Conservation (phyloP, 1,140 invertebrate genomes). For the Metopolophium dirhodum region DNA sequence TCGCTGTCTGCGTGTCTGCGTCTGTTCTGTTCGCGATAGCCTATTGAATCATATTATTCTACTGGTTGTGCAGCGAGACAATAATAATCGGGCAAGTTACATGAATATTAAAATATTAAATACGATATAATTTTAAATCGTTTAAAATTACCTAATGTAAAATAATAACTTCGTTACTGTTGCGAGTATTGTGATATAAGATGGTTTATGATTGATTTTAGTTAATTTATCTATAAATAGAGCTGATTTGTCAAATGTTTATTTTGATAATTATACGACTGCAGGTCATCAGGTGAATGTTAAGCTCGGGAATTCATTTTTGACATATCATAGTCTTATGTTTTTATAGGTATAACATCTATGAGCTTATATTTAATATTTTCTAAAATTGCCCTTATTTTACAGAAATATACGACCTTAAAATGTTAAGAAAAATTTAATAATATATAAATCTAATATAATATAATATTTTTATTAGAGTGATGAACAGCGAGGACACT, state of each 20-base stretch:
- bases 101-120: neutral
- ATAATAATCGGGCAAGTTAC: neutral
- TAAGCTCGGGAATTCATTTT: neutral
- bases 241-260: neutral
- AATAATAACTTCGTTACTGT: neutral
- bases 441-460: too few species aligned
- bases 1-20: neutral
- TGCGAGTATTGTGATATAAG: neutral
- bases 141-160: neutral
- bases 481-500: constrained; percentile 67
- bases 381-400: too few species aligned
- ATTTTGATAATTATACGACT: neutral
- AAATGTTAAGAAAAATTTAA: too few species aligned
- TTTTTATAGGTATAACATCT: too few species aligned
- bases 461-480: constrained; percentile 5
- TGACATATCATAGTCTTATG: too few species aligned
- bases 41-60: neutral
- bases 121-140: neutral
- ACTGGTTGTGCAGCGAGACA: neutral
- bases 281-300: neutral
- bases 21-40: neutral
- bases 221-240: neutral
- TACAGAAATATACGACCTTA: too few species aligned
- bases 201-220: neutral
- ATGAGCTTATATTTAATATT: too few species aligned